Percentiles rank a stretch among this genome's conserved stretches.
phyloP scores from a whole-genome alignment of 2,113 vertebrate species.

The Eidolon helvum region DNA sequence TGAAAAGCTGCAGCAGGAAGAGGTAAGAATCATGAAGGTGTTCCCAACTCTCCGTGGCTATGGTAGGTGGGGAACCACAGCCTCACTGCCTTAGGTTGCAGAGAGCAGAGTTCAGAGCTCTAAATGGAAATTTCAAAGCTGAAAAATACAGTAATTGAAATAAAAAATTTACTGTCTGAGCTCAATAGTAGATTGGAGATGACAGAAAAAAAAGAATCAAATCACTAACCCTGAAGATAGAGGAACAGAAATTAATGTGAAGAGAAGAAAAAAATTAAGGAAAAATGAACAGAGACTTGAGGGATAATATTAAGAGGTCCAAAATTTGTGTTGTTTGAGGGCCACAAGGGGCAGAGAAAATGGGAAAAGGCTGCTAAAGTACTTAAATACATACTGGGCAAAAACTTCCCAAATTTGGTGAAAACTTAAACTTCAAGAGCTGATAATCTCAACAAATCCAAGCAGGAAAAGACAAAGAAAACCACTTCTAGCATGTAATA shows the following conservation, averaged over 20 bases:
- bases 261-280: neutral
- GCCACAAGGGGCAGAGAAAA: neutral
- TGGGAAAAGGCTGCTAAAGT: neutral
- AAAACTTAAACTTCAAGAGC: neutral
- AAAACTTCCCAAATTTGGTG: neutral
- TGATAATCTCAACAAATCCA: constrained; percentile 15
- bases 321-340: neutral
- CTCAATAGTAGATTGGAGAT: neutral
- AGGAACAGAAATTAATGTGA: neutral
- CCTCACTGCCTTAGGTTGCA: neutral
- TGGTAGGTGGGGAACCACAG: neutral
- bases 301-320: neutral
- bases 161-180: neutral
- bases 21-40: neutral
- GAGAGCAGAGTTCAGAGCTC: neutral
- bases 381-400: neutral
- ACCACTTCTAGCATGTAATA: too few relatives aligned
- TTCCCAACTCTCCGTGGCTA: neutral
- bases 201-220: neutral
- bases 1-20: neutral
- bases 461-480: neutral
- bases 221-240: neutral
- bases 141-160: neutral
- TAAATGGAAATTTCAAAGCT: neutral
- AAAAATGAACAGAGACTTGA: neutral